These are phyloP conservation scores for Xenopus borealis DNA, from an alignment of 2,113 vertebrate genomes.

Conservation along the genomic window DNA sequence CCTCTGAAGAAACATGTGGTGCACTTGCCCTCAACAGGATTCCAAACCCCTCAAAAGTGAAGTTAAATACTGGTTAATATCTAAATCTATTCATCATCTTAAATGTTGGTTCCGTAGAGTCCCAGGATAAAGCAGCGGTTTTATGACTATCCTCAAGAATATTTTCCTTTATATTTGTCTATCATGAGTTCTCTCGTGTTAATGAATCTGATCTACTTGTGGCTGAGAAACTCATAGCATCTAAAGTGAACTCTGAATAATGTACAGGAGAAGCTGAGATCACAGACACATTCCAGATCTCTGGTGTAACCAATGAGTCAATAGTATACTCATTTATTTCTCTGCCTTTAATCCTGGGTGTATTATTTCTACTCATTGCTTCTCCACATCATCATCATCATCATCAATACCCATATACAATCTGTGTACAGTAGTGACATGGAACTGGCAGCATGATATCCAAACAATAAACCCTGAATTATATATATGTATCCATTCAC, in stretches of 20 bases:
- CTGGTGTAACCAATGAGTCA: constrained; percentile 36
- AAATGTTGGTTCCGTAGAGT: neutral
- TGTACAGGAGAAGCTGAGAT: constrained; percentile 34
- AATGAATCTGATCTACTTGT: neutral
- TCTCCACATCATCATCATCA: too few relatives aligned
- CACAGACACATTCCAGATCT: constrained; percentile 52
- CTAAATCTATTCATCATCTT: neutral
- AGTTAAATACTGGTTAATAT: too few relatives aligned
- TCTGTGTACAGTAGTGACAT: too few relatives aligned
- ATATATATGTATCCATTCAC: too few relatives aligned
- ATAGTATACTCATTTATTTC: neutral
- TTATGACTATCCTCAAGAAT: neutral
- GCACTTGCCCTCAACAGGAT: too few relatives aligned
- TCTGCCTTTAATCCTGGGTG: too few relatives aligned
- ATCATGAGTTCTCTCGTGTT: neutral
- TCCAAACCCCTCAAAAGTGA: too few relatives aligned
- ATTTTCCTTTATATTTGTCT: neutral
- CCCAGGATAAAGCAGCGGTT: neutral
- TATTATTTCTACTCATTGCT: too few relatives aligned
- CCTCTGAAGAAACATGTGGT: too few relatives aligned
- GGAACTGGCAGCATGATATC: too few relatives aligned
- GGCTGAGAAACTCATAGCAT: constrained; percentile 21
- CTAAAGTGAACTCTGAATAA: constrained; percentile 21
- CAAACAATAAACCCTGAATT: too few relatives aligned
- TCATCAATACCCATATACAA: too few relatives aligned